These are phyloP conservation scores for Polyergus mexicanus DNA, from an alignment of 1,140 invertebrate genomes.

Conservation along the genomic window DNA sequence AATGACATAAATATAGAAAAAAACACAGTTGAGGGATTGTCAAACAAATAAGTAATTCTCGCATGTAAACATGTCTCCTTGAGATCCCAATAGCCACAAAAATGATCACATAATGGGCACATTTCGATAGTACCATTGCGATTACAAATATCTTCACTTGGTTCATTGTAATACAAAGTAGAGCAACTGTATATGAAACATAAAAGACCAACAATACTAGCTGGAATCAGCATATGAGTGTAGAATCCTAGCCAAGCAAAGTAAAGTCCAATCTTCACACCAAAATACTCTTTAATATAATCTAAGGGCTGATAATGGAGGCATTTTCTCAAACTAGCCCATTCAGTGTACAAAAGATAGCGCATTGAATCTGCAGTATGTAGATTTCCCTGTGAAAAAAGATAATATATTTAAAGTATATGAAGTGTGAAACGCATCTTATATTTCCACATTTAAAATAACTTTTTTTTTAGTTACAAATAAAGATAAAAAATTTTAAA, in stretches of 20 bases:
- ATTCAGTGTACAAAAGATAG: slow-evolving; percentile 93
- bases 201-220: slow-evolving; percentile 93
- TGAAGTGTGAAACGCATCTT: background rate
- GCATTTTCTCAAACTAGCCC: slow-evolving; percentile 93
- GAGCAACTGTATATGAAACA: slow-evolving; percentile 94
- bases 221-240: slow-evolving; percentile 96
- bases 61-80: slow-evolving; percentile 95
- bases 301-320: slow-evolving; percentile 96
- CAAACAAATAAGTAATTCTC: slow-evolving; percentile 97
- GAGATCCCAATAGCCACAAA: slow-evolving; percentile 96
- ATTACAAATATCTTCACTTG: slow-evolving; percentile 95
- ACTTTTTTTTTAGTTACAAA: background rate
- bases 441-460: background rate
- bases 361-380: slow-evolving; percentile 90
- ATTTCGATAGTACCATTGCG: slow-evolving; percentile 89
- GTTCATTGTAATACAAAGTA: slow-evolving; percentile 91
- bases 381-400: slow-evolving; percentile 89
- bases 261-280: slow-evolving; percentile 97
- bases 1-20: slow-evolving; percentile 99
- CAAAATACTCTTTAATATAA: slow-evolving; percentile 96
- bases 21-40: slow-evolving; percentile 97
- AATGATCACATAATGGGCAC: slow-evolving; percentile 95
- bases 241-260: slow-evolving; percentile 99
- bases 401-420: slow-evolving; percentile 35
- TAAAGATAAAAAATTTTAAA: slow-evolving; percentile 1